Conservation (phyloP, 2,113 vertebrate species). For the Anas platyrhynchos region DNA sequence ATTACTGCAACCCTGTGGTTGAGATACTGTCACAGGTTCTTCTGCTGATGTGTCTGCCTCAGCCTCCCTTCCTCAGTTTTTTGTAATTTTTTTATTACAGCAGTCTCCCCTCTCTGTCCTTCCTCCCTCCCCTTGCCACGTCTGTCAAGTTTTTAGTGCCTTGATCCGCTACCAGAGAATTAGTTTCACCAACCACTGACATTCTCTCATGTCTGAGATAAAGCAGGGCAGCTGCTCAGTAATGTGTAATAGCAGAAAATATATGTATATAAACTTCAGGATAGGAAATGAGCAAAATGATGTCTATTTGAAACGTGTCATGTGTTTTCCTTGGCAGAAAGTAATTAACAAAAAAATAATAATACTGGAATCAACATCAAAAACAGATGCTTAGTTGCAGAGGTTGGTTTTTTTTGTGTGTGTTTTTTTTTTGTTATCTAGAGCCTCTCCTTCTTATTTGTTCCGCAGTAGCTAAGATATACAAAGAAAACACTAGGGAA, state of each 20-base stretch:
- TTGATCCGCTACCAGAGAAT: not conserved
- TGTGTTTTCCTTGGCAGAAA: not conserved
- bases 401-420: no score
- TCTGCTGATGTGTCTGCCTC: not conserved
- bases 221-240: not conserved
- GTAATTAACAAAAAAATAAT: not conserved
- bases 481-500: not conserved
- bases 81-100: not conserved
- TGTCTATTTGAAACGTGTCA: not conserved
- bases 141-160: not conserved
- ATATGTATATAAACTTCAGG: not conserved
- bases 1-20: not conserved
- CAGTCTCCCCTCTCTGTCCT: not conserved
- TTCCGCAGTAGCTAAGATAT: not conserved
- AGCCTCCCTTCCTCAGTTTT: not conserved
- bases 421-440: not conserved
- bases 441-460: not conserved
- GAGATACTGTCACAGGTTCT: not conserved
- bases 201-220: not conserved
- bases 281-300: not conserved
- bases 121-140: fast-evolving
- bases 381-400: not conserved
- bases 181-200: not conserved
- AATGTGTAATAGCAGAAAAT: not conserved
- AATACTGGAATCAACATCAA: not conserved